phyloP scores from a whole-genome alignment of 2,888 invertebrate genomes.

The Muschampia plurimacula region DNA sequence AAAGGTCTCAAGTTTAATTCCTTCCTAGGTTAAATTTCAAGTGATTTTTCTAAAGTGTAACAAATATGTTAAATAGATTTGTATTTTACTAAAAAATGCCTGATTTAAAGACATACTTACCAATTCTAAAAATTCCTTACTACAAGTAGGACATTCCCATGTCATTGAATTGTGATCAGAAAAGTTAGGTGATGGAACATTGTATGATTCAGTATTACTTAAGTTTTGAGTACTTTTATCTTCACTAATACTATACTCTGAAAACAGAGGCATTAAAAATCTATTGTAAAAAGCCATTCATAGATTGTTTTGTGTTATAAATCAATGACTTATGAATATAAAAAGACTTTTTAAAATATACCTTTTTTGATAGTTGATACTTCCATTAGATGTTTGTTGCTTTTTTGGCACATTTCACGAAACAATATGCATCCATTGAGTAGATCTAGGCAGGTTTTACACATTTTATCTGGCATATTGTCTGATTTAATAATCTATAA shows the following conservation, averaged over 20 bases:
- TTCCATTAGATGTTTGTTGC: slow-evolving; percentile 60
- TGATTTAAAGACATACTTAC: slow-evolving; percentile 51
- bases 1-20: too few relatives aligned
- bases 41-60: too few relatives aligned
- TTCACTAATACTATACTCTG: slow-evolving; percentile 52
- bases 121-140: slow-evolving; percentile 63
- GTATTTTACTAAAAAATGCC: too few relatives aligned
- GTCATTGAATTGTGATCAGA: slow-evolving; percentile 61
- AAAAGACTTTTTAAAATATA: slow-evolving; percentile 43
- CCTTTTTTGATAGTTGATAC: slow-evolving; percentile 66
- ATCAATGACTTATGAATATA: neutral
- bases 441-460: slow-evolving; percentile 70
- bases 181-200: slow-evolving; percentile 64
- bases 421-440: slow-evolving; percentile 76
- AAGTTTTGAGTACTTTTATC: slow-evolving; percentile 47
- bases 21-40: too few relatives aligned
- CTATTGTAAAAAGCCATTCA: too few relatives aligned
- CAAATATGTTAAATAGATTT: too few relatives aligned
- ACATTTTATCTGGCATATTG: slow-evolving; percentile 67
- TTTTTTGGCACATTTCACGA: slow-evolving; percentile 72
- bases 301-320: too few relatives aligned
- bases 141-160: slow-evolving; percentile 64
- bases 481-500: slow-evolving; percentile 64
- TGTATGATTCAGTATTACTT: slow-evolving; percentile 64
- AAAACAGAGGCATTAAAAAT: neutral